Conservation (phyloP, 2,113 vertebrate species). For the Thamnophis sirtalis region DNA sequence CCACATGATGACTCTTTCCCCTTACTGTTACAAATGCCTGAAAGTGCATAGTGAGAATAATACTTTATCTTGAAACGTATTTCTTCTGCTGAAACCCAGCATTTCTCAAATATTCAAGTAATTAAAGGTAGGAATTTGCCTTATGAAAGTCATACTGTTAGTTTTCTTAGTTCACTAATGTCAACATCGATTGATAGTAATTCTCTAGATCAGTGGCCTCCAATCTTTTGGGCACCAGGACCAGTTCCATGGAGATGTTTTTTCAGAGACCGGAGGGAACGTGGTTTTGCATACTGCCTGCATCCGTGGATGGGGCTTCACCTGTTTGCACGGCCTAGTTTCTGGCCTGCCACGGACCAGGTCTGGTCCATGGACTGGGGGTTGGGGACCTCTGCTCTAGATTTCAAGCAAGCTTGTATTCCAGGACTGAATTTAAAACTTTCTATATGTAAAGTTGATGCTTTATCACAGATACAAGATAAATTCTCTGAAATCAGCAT, state of each 20-base stretch:
- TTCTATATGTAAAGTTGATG: background rate
- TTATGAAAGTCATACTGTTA: background rate
- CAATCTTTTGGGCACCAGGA: no score
- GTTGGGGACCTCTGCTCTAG: background rate
- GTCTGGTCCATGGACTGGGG: no score
- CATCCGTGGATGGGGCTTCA: no score
- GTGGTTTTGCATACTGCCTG: no score
- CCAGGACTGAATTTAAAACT: background rate
- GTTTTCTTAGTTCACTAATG: background rate
- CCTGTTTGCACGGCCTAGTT: no score
- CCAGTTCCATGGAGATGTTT: no score
- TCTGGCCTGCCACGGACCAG: no score
- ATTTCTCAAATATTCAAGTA: background rate
- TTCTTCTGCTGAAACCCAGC: background rate
- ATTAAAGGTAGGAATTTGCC: background rate
- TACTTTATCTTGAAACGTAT: background rate
- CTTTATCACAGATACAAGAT: background rate
- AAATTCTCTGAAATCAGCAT: background rate
- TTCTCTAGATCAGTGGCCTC: background rate
- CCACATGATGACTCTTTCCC: background rate
- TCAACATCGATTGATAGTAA: background rate
- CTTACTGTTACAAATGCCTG: background rate
- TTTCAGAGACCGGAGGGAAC: no score
- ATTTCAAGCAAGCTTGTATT: background rate
- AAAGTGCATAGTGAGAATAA: background rate